phyloP scores from a whole-genome alignment of 2,888 invertebrate genomes.

The Chloroclystis v-ata region DNA sequence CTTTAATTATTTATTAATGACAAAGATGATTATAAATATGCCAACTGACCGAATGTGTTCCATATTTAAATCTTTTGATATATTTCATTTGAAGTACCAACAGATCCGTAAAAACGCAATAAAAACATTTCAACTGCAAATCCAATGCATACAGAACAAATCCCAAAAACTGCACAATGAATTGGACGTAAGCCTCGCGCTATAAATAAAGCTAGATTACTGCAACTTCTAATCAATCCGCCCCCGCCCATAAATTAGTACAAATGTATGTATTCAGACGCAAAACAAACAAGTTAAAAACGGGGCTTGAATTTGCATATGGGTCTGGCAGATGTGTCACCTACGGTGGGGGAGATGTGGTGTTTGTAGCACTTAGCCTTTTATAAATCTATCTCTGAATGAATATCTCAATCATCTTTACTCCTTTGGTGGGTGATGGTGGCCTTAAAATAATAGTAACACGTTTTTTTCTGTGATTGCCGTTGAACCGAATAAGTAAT shows the following conservation, averaged over 20 bases:
- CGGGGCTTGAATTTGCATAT: slow-evolving; percentile 73
- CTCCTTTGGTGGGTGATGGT: no score
- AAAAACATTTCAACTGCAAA: no score
- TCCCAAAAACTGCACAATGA: slow-evolving; percentile 9
- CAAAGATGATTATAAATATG: no score
- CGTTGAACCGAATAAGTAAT: no score
- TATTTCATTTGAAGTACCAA: no score
- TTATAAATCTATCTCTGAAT: no score
- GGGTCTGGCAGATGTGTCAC: slow-evolving; percentile 63
- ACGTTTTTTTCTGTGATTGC: no score
- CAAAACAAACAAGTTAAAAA: slow-evolving; percentile 72
- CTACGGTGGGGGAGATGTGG: slow-evolving; percentile 29
- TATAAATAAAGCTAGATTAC: slow-evolving; percentile 32
- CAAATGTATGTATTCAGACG: slow-evolving; percentile 41
- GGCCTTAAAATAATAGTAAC: no score
- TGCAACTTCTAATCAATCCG: slow-evolving; percentile 34
- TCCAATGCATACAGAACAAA: slow-evolving; percentile 3
- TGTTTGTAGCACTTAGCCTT: background rate
- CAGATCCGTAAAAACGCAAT: no score
- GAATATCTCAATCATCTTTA: background rate
- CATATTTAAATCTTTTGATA: no score
- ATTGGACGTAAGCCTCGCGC: slow-evolving; percentile 6
- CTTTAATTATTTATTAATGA: no score
- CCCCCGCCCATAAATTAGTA: slow-evolving; percentile 34
- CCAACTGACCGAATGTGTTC: no score